Base-by-base conservation (phyloP, 2,797 vertebrate genomes). In the Enteromius viviparus region DNA sequence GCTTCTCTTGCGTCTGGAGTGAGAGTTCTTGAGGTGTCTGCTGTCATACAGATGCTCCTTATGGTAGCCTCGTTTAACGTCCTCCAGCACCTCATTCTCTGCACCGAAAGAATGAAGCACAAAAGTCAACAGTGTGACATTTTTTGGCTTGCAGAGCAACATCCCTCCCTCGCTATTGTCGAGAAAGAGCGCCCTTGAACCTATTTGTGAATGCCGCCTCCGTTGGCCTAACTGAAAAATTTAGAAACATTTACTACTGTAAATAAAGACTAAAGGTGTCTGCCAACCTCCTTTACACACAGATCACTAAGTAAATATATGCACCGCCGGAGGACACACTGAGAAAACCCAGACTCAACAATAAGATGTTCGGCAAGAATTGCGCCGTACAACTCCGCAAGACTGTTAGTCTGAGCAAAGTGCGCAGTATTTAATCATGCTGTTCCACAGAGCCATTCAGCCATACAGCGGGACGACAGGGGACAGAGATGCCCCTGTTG, bases 1-100 rank as follows among this genome's bases (percentile, higher is more conserved):
- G 90, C 98, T 99, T 90, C 98, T 91, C 89, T 90, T 96, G 90
- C 95, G 96, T 92, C 97, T 96, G 84, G 94, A 93, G 87, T 95
- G 92, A 80, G 95, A 93, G 84, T 94, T 94, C 4, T 96, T 97
- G 89, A 95, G 93, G 60, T 95, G 91, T 1, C 87, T 88, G 89
- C 94, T 93, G 88, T 91, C 93, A 86, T 95, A 87, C 86, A 94
- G 90, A 84, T 93, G 93, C 91, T 95, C 93, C 89, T 95, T 94
- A 15, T 93, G 92, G 87, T 94, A 86, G 87, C 92, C 95, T 91
- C 96, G 87, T 93, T 96, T 96, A 86, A 94, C 90, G 89, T 96
- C 96, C 85, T 95, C 89, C 70, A 94, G 93, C 90, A 96, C 96
- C 85, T 98, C 96, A 19, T 95, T 90, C 72, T 90, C 92, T 91